These are phyloP conservation scores for Manis javanica DNA, from an alignment of 2,797 vertebrate species.

Conservation along the genomic window DNA sequence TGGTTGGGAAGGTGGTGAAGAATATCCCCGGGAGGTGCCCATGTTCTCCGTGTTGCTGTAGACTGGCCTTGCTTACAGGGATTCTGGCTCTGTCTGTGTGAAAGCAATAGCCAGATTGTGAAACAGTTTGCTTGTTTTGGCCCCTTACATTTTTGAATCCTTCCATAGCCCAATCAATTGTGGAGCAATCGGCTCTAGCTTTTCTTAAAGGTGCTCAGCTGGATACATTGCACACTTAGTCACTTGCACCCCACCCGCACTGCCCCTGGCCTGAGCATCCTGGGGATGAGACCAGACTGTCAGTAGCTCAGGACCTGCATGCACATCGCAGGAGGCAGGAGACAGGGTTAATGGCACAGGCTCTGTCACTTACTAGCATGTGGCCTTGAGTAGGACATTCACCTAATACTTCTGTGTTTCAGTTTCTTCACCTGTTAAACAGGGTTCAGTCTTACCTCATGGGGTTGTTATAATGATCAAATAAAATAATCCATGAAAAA, in stretches of 20 bases:
- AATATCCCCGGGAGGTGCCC: background rate
- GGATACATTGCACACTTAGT: conserved; percentile 16
- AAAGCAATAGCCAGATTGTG: conserved; percentile 69
- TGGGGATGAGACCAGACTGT: background rate
- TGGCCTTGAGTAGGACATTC: background rate
- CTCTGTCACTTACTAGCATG: background rate
- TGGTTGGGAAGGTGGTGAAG: rapidly evolving
- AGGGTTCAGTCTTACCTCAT: background rate
- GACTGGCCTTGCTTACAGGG: background rate
- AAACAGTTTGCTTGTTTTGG: conserved; percentile 80
- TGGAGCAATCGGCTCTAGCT: conserved; percentile 68
- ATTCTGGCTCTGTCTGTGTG: conserved; percentile 56
- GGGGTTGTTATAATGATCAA: background rate
- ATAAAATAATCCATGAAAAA: background rate
- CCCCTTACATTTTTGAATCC: conserved; percentile 70
- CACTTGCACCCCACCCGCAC: background rate
- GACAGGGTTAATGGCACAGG: background rate
- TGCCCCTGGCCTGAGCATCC: background rate
- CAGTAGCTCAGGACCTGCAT: background rate
- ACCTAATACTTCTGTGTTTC: background rate
- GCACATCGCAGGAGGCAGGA: background rate
- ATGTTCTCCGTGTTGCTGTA: background rate
- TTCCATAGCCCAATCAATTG: conserved; percentile 63
- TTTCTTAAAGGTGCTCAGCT: conserved; percentile 46
- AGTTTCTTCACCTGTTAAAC: background rate